These are phyloP conservation scores for Carettochelys insculpta DNA, from an alignment of 2,113 vertebrate genomes.

Conservation along the genomic window DNA sequence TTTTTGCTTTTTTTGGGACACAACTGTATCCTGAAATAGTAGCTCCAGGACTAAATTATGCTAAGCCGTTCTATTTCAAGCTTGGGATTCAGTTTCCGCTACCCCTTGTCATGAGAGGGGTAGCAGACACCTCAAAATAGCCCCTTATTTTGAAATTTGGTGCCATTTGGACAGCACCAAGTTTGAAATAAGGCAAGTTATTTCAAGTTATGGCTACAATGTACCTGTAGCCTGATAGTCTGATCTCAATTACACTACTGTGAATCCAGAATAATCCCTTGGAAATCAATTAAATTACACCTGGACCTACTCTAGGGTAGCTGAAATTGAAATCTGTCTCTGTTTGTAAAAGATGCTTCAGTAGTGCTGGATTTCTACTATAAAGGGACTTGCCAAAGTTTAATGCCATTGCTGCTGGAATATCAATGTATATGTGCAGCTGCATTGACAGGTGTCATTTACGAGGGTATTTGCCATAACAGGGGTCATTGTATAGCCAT, in stretches of 20 bases:
- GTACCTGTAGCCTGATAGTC: too few species aligned
- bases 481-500: background rate
- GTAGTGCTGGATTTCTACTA: background rate
- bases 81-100: too few species aligned
- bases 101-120: too few species aligned
- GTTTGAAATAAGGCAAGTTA: too few species aligned
- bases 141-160: too few species aligned
- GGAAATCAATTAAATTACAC: background rate
- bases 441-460: slow-evolving; percentile 1
- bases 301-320: background rate
- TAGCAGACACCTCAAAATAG: too few species aligned
- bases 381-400: slow-evolving; percentile 6
- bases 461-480: background rate
- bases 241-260: background rate
- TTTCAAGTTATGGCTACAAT: too few species aligned
- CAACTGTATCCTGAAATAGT: too few species aligned
- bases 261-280: background rate
- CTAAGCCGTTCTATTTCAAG: too few species aligned
- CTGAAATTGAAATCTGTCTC: background rate
- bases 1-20: too few species aligned
- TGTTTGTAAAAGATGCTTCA: background rate
- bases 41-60: too few species aligned
- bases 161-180: too few species aligned
- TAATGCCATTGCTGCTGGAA: background rate
- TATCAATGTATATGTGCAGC: background rate